Evolutionary conservation across 2,888 invertebrate species (phyloP).

Genomic region (Leptopterna dolabrata): DNA sequence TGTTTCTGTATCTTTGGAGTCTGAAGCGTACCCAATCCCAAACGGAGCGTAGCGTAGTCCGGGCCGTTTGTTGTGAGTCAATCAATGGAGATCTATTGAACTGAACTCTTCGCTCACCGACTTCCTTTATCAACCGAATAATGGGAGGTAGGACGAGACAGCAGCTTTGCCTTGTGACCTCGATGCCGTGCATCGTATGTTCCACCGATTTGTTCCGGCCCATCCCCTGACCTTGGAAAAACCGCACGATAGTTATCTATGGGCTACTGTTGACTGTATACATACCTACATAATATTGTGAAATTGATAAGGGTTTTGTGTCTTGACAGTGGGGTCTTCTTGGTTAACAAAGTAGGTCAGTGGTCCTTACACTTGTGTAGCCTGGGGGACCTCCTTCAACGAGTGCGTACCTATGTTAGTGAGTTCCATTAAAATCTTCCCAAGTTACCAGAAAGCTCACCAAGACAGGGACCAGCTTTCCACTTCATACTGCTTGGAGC

Average conservation of each 20-base stretch:
- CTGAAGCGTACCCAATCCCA: not conserved
- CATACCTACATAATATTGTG: too few relatives aligned
- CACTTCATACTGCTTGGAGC: too few relatives aligned
- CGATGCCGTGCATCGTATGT: not conserved
- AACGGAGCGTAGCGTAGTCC: not conserved
- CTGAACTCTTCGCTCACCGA: not conserved
- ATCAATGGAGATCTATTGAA: not conserved
- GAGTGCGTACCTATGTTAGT: too few relatives aligned
- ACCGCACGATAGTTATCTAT: not conserved
- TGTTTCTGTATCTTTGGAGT: not conserved
- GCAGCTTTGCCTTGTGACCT: not conserved
- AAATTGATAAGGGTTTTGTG: too few relatives aligned
- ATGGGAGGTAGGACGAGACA: not conserved
- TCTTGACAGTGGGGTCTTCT: too few relatives aligned
- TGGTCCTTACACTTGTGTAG: too few relatives aligned
- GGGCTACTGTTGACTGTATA: too few relatives aligned
- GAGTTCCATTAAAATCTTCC: too few relatives aligned
- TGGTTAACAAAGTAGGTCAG: too few relatives aligned
- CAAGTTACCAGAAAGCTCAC: too few relatives aligned
- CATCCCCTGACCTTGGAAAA: not conserved
- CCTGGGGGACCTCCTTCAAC: too few relatives aligned
- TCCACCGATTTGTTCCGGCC: not conserved
- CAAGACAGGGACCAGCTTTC: too few relatives aligned
- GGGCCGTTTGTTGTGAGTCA: not conserved
- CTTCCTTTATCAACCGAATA: constrained; percentile 30